phyloP scores from a whole-genome alignment of 2,888 invertebrate genomes.

The Rhamphomyia laevipes region DNA sequence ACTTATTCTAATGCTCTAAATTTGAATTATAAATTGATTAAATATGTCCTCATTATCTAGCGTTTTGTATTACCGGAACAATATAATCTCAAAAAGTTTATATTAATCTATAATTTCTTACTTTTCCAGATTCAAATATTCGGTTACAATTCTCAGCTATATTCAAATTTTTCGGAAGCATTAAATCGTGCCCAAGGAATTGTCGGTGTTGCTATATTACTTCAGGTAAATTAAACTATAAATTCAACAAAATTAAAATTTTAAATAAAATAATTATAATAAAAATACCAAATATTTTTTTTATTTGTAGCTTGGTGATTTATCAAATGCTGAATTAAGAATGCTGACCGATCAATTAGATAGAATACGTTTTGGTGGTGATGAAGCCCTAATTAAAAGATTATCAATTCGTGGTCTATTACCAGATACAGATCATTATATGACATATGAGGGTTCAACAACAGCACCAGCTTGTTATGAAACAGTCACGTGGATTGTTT shows the following conservation, averaged over 20 bases:
- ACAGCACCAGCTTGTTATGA: constrained; percentile 97
- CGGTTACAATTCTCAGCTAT: constrained; percentile 95
- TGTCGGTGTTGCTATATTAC: constrained; percentile 82
- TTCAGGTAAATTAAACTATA: constrained; percentile 59
- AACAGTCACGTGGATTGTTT: constrained; percentile 96
- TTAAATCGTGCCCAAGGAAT: constrained; percentile 89
- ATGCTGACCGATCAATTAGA: constrained; percentile 86
- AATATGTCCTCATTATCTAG: too few relatives aligned
- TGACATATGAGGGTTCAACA: constrained; percentile 96
- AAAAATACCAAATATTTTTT: neutral
- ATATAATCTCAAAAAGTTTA: too few relatives aligned
- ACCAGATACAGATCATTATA: constrained; percentile 86
- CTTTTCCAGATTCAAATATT: constrained; percentile 90
- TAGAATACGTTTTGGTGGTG: constrained; percentile 83
- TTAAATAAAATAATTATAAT: neutral
- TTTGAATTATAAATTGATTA: too few relatives aligned
- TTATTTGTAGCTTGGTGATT: constrained; percentile 65
- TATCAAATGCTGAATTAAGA: constrained; percentile 82
- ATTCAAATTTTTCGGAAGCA: constrained; percentile 92
- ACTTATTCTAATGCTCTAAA: too few relatives aligned
- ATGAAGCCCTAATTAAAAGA: constrained; percentile 71
- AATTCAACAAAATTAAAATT: neutral
- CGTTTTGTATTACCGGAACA: too few relatives aligned
- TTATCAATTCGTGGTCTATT: constrained; percentile 78
- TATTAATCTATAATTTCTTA: constrained; percentile 7